These are phyloP conservation scores for Plumapathes pennacea DNA, from an alignment of 92 coral and sea anemone species.

Conservation along the genomic window DNA sequence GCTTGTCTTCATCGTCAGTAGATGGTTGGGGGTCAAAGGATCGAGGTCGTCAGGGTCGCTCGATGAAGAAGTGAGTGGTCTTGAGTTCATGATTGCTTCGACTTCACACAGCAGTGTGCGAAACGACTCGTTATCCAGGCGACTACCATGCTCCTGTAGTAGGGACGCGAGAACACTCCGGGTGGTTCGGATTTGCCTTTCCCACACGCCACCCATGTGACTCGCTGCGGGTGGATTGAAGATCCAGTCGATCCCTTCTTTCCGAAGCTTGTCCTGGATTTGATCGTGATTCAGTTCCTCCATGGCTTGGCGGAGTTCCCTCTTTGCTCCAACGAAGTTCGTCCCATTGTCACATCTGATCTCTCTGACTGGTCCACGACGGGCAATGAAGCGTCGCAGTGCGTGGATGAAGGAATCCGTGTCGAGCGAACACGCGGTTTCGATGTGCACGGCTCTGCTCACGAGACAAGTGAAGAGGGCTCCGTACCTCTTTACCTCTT, in stretches of 20 bases:
- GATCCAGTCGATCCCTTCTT: slow-evolving; percentile 31
- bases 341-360: slow-evolving; percentile 51
- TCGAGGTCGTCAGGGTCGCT: slow-evolving; percentile 43
- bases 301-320: slow-evolving; percentile 30
- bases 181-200: slow-evolving; percentile 39
- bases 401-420: slow-evolving; percentile 52
- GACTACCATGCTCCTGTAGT: slow-evolving; percentile 32
- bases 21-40: slow-evolving; percentile 51
- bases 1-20: slow-evolving; percentile 40
- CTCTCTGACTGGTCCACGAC: slow-evolving; percentile 46
- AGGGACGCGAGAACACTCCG: slow-evolving; percentile 25
- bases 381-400: slow-evolving; percentile 47
- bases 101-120: slow-evolving; percentile 45
- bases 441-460: slow-evolving; percentile 60
- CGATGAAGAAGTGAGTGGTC: slow-evolving; percentile 32
- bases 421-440: slow-evolving; percentile 49
- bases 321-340: slow-evolving; percentile 45
- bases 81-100: slow-evolving; percentile 43
- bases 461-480: slow-evolving; percentile 49
- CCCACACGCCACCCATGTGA: slow-evolving; percentile 66
- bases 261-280: slow-evolving; percentile 21
- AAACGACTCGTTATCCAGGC: slow-evolving; percentile 46
- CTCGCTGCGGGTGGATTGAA: slow-evolving; percentile 38
- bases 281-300: slow-evolving; percentile 47
- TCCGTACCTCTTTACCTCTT: slow-evolving; percentile 42